Evolutionary conservation across 1,140 invertebrate genomes (phyloP).

Genomic region (Leptinotarsa defecta): DNA sequence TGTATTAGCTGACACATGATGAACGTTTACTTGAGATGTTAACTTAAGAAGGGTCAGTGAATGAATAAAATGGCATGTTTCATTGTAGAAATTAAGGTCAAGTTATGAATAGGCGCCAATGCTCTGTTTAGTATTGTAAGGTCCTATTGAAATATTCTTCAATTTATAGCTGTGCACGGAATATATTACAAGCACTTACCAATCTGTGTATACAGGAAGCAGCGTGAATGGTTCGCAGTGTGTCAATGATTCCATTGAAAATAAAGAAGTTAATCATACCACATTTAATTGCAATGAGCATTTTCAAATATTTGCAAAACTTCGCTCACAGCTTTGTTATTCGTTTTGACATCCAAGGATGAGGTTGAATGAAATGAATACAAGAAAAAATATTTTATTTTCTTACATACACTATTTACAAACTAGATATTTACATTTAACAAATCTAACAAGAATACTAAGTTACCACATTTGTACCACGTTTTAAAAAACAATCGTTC

Average conservation of each 20-base stretch:
- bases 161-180: constrained; percentile 7
- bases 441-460: constrained; percentile 46
- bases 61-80: constrained; percentile 17
- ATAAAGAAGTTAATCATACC: too few relatives aligned
- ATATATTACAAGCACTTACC: neutral
- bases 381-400: constrained; percentile 41
- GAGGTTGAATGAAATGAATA: constrained; percentile 17
- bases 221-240: neutral
- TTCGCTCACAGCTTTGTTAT: neutral
- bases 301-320: too few relatives aligned
- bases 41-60: constrained; percentile 21
- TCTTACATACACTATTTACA: constrained; percentile 47
- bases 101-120: constrained; percentile 24
- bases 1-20: neutral
- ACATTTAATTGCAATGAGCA: too few relatives aligned
- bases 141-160: constrained; percentile 16
- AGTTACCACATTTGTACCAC: constrained; percentile 48
- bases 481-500: constrained; percentile 32
- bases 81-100: constrained; percentile 24
- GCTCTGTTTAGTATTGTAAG: neutral
- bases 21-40: neutral
- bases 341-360: neutral
- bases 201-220: constrained; percentile 1
- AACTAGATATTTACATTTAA: constrained; percentile 43
- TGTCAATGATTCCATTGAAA: constrained; percentile 3